These are phyloP conservation scores for Calcarius lapponicus DNA, from an alignment of 2,797 vertebrate species.

Conservation along the genomic window DNA sequence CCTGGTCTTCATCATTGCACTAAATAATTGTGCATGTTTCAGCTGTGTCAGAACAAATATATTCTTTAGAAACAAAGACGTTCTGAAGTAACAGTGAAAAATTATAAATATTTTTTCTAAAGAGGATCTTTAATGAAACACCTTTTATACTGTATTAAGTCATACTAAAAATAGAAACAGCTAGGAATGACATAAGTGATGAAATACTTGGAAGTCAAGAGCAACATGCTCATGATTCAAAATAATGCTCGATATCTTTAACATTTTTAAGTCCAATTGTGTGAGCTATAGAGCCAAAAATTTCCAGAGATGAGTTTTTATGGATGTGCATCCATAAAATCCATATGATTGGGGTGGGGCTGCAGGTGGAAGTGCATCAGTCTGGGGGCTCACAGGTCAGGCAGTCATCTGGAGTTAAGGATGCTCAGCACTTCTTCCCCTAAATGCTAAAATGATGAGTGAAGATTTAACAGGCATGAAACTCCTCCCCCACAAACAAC, in stretches of 20 bases:
- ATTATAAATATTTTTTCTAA: conserved; percentile 3
- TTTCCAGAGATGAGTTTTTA: background rate
- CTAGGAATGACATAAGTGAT: background rate
- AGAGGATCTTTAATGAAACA: background rate
- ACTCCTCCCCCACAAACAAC: background rate
- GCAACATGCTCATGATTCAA: background rate
- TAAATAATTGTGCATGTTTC: background rate
- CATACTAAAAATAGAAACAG: background rate
- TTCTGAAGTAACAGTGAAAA: conserved; percentile 26
- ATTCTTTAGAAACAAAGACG: conserved; percentile 27
- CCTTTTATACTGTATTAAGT: background rate
- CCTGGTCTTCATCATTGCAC: background rate
- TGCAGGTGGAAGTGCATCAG: background rate
- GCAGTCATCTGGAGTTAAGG: background rate
- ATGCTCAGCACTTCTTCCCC: background rate
- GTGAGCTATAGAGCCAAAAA: background rate
- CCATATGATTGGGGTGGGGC: background rate
- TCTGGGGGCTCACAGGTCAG: background rate
- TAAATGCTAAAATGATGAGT: background rate
- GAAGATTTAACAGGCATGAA: background rate
- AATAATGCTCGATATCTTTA: background rate
- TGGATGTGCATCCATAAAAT: background rate
- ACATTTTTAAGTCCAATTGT: background rate
- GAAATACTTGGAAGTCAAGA: background rate
- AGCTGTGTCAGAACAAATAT: conserved; percentile 3